phyloP scores from a whole-genome alignment of 2,797 vertebrate species.

The Poecilia velifera region DNA sequence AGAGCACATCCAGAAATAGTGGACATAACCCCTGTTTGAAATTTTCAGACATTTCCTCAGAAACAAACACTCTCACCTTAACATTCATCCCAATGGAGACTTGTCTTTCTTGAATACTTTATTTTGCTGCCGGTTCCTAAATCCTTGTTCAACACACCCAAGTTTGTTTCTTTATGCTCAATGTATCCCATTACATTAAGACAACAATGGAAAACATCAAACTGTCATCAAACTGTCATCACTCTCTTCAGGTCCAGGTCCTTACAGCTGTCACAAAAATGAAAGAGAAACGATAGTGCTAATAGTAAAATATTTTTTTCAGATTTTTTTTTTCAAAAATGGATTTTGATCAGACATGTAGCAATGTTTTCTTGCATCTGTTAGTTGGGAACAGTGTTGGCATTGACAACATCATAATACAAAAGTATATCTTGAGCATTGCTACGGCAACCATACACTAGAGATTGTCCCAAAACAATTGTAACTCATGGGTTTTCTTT shows the following conservation, averaged over 20 bases:
- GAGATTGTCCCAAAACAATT: neutral
- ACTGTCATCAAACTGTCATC: neutral
- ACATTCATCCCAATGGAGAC: constrained; percentile 38
- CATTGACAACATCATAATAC: neutral
- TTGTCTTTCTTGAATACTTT: constrained; percentile 30
- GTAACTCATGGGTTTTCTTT: neutral
- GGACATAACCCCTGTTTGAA: constrained; percentile 33
- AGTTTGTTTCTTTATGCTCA: neutral
- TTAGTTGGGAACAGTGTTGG: neutral
- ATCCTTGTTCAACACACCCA: neutral
- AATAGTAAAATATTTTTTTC: no score
- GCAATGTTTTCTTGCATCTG: neutral
- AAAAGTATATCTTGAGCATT: neutral
- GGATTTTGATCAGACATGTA: neutral
- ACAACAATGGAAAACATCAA: neutral
- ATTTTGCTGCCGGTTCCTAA: constrained; percentile 14
- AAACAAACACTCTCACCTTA: constrained; percentile 59
- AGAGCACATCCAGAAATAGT: constrained; percentile 62
- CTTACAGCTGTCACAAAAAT: neutral
- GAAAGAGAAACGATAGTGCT: neutral
- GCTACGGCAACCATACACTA: neutral
- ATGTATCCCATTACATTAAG: neutral
- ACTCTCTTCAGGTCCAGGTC: neutral
- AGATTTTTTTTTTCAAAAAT: neutral
- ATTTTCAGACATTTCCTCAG: constrained; percentile 40